Percentiles rank a stretch among this genome's conserved stretches.
These are phyloP conservation scores for Cantharis rustica DNA, from an alignment of 2,888 invertebrate species.

Conservation along the genomic window DNA sequence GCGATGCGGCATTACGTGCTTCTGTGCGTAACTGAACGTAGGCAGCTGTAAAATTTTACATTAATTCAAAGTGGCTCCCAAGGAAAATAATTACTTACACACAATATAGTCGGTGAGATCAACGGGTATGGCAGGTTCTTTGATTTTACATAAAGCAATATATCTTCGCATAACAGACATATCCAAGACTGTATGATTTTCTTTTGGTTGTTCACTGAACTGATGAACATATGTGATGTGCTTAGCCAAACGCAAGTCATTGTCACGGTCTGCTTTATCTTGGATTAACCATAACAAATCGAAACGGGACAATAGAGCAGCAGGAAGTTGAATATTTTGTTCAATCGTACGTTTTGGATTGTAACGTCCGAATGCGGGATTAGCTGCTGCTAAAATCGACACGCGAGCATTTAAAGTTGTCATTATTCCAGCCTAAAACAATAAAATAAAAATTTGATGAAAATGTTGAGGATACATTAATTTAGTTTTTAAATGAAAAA, in stretches of 20 bases:
- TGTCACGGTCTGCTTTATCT: constrained; percentile 73
- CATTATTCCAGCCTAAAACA: constrained; percentile 90
- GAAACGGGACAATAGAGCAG: constrained; percentile 94
- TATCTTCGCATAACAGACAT: constrained; percentile 95
- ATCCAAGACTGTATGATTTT: too few relatives aligned
- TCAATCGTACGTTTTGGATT: constrained; percentile 94
- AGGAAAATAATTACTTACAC: constrained; percentile 53
- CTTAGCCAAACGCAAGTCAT: constrained; percentile 83
- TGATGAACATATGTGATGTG: constrained; percentile 98
- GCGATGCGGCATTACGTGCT: constrained; percentile 84
- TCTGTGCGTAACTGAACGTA: constrained; percentile 83
- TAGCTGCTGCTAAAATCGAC: constrained; percentile 97
- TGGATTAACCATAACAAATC: constrained; percentile 96
- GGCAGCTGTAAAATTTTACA: constrained; percentile 58
- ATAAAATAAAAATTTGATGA: not conserved
- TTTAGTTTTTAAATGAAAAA: too few relatives aligned
- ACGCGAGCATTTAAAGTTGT: constrained; percentile 97
- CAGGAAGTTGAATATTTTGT: constrained; percentile 97
- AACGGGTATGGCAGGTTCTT: constrained; percentile 85
- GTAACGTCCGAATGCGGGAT: constrained; percentile 98
- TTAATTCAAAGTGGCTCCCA: not conserved
- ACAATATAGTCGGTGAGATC: constrained; percentile 89
- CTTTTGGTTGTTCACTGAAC: constrained; percentile 87
- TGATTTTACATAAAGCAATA: constrained; percentile 87
- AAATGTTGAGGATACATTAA: too few relatives aligned